Evolutionary conservation across 1,140 invertebrate genomes (phyloP), one percentile per base, ranked within the genome.

Genomic region (Probaryconus sp.): DNA sequence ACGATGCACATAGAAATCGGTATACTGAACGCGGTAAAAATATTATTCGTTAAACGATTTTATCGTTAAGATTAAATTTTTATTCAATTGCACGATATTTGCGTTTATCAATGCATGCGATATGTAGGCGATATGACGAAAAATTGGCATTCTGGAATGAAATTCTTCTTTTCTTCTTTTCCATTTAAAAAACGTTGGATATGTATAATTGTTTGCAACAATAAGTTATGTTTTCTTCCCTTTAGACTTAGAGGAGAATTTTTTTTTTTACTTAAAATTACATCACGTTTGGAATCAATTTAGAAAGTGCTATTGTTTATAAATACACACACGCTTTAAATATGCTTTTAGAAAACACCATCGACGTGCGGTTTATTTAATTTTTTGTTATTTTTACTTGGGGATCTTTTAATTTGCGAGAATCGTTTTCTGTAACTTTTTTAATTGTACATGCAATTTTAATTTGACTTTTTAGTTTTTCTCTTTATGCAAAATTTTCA

Each of bases 121-220:
- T 69, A 69, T 60, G 65, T 60, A 51, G 47, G 45, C 64, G 64
- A 69, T 61, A 69, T 69, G 55, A 69, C 17, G 18, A 13, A 51
- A 48, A 55, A 56, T 67, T 55, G 63, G 31, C 31, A 38, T 48
- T 67, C 3, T 3, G 13, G 47, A 47, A 67, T 51, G 43, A 21
- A 51, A 3, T 37, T 56, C 11, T 38, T 14, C 48, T 30, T 21
- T 42, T 40, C 24, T 1, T 42, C 5, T 51, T 45, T 33, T 26
- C 40, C 13, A 7, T 43, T 53, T 45, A 43, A 50, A 51, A 51
- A 60, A 45, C 53, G 18, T 17, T 43, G 37, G 65, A 69, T 69
- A 69, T 69, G 65, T 69, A 69, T 60, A 50, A 53, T 69, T 60
- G 31, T 11, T 56, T 56, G 11, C 21, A 30, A 30, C 5, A 35